Percentiles rank a stretch among this genome's conserved stretches.
Evolutionary conservation across 2,888 invertebrate genomes (phyloP).

Genomic region (Aporophyla nigra): DNA sequence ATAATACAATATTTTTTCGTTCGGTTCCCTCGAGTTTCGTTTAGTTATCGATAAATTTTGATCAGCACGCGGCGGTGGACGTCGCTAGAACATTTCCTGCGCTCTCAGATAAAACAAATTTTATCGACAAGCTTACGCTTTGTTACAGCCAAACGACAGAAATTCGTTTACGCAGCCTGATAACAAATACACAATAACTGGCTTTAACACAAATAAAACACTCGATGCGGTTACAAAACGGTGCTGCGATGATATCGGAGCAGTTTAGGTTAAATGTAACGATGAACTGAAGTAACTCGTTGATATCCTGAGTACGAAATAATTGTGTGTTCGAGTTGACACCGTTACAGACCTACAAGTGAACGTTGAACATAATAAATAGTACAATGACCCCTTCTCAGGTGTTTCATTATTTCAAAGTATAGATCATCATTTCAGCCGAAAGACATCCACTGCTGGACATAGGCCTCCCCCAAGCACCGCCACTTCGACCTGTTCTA

Average conservation of each 20-base stretch:
- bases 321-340: not conserved
- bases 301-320: not conserved
- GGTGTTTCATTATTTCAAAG: not conserved
- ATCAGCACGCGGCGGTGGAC: conserved; percentile 55
- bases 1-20: conserved; percentile 38
- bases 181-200: conserved; percentile 54
- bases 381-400: not conserved
- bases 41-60: conserved; percentile 64
- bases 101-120: conserved; percentile 65
- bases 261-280: conserved; percentile 7
- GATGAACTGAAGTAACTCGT: not conserved
- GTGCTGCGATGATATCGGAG: conserved; percentile 13
- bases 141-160: conserved; percentile 53
- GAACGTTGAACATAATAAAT: not conserved
- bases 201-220: conserved; percentile 40
- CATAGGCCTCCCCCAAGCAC: too few species aligned
- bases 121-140: conserved; percentile 60
- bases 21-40: conserved; percentile 49
- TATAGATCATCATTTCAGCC: not conserved
- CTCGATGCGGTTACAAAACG: conserved; percentile 14
- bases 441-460: too few species aligned
- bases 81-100: conserved; percentile 52
- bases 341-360: not conserved
- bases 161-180: conserved; percentile 55
- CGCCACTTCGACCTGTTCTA: too few species aligned